These are phyloP conservation scores for Erethizon dorsatum DNA, from an alignment of 2,797 vertebrate genomes.

Conservation along the genomic window DNA sequence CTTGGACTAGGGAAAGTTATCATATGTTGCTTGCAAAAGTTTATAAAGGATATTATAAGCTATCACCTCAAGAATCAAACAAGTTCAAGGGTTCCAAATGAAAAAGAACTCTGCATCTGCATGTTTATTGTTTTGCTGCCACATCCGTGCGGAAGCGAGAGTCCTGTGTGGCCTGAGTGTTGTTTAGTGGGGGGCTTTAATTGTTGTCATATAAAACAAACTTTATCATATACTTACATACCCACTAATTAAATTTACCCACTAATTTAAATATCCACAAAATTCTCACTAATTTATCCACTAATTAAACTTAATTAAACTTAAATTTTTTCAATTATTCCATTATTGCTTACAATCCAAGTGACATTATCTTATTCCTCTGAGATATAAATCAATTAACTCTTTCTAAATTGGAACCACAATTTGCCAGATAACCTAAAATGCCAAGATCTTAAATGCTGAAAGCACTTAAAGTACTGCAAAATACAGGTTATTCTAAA, in stretches of 20 bases:
- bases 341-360: conserved; percentile 61
- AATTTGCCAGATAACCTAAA: conserved; percentile 34
- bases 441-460: conserved; percentile 55
- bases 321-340: conserved; percentile 47
- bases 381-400: conserved; percentile 64
- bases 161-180: background rate
- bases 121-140: background rate
- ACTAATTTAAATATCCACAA: background rate
- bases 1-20: background rate
- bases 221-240: conserved; percentile 32
- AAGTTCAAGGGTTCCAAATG: background rate
- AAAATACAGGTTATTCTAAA: conserved; percentile 41
- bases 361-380: conserved; percentile 59
- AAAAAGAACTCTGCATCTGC: background rate
- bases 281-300: background rate
- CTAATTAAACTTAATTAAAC: conserved; percentile 40
- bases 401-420: conserved; percentile 49
- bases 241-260: conserved; percentile 39
- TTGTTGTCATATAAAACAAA: conserved; percentile 31
- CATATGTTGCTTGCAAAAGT: background rate
- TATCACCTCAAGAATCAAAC: background rate
- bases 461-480: background rate
- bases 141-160: background rate
- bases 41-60: background rate
- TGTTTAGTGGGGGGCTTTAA: background rate